A percentile compares a stretch with the other conserved stretches of the same genome.
Evolutionary conservation across 1,140 invertebrate genomes (phyloP).

Genomic region (Bombyx mandarina): DNA sequence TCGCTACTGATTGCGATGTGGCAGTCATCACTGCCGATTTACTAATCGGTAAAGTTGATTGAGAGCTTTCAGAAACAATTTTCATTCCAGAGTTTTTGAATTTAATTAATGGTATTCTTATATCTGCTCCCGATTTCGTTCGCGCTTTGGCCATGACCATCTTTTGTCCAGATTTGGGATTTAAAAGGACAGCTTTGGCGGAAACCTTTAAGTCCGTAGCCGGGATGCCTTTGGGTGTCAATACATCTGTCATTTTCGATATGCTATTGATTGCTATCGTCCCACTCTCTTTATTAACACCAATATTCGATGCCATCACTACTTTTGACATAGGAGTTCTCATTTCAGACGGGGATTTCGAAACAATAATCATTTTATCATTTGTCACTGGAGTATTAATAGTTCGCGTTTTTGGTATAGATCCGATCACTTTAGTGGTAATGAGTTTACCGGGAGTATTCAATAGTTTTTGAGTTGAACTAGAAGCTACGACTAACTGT

Average conservation of each 20-base stretch:
- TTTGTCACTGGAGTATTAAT: slow-evolving; percentile 33
- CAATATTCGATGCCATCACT: slow-evolving; percentile 52
- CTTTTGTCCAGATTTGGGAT: slow-evolving; percentile 66
- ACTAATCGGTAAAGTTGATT: slow-evolving; percentile 29
- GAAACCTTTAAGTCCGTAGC: slow-evolving; percentile 66
- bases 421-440: slow-evolving; percentile 59
- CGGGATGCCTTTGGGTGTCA: slow-evolving; percentile 62
- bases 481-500: slow-evolving; percentile 50
- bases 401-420: slow-evolving; percentile 35
- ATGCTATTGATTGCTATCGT: slow-evolving; percentile 33
- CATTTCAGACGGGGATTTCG: slow-evolving; percentile 46
- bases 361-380: slow-evolving; percentile 68
- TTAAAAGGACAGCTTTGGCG: slow-evolving; percentile 64
- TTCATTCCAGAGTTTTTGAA: slow-evolving; percentile 66
- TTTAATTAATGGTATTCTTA: slow-evolving; percentile 53
- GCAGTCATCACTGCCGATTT: slow-evolving; percentile 41
- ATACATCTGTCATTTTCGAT: slow-evolving; percentile 40
- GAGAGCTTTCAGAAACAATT: slow-evolving; percentile 59
- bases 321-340: slow-evolving; percentile 53
- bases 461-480: slow-evolving; percentile 46
- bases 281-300: slow-evolving; percentile 32
- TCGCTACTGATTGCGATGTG: slow-evolving; percentile 41
- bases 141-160: slow-evolving; percentile 62
- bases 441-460: slow-evolving; percentile 53
- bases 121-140: slow-evolving; percentile 42